Percentiles rank a stretch among this genome's conserved stretches.
Conservation (phyloP, 2,113 vertebrate species). For the Australoheros scitulus region DNA sequence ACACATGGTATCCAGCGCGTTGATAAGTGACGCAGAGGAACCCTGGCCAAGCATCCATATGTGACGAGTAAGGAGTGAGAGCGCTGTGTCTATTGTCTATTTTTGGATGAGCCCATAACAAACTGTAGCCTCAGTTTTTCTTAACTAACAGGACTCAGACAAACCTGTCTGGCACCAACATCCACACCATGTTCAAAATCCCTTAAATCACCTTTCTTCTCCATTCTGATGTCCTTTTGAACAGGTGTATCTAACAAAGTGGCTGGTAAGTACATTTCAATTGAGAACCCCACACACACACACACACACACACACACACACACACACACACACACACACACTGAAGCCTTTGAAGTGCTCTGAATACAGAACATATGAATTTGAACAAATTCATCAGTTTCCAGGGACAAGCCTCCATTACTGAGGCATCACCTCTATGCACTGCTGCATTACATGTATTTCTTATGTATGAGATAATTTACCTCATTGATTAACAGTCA, state of each 20-base stretch:
- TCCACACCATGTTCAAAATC: not conserved
- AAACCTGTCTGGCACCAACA: not conserved
- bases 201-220: not conserved
- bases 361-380: not conserved
- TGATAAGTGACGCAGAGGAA: too few species aligned
- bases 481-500: conserved; percentile 58
- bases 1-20: too few species aligned
- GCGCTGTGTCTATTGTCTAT: not conserved
- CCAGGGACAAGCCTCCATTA: conserved; percentile 2
- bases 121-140: not conserved
- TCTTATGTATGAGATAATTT: conserved; percentile 49
- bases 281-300: too few species aligned
- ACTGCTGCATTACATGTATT: conserved; percentile 31
- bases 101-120: not conserved
- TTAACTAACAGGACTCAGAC: not conserved
- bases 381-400: conserved; percentile 10
- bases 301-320: too few species aligned
- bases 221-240: not conserved
- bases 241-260: not conserved
- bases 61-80: too few species aligned
- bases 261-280: not conserved
- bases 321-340: too few species aligned
- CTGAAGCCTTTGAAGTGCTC: not conserved
- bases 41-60: too few species aligned
- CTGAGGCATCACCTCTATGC: conserved; percentile 40